A percentile compares a stretch with the other conserved stretches of the same genome.
Evolutionary conservation across 92 coral and sea anemone species (phyloP).

Genomic region (Hydrozoanthus gracilis): DNA sequence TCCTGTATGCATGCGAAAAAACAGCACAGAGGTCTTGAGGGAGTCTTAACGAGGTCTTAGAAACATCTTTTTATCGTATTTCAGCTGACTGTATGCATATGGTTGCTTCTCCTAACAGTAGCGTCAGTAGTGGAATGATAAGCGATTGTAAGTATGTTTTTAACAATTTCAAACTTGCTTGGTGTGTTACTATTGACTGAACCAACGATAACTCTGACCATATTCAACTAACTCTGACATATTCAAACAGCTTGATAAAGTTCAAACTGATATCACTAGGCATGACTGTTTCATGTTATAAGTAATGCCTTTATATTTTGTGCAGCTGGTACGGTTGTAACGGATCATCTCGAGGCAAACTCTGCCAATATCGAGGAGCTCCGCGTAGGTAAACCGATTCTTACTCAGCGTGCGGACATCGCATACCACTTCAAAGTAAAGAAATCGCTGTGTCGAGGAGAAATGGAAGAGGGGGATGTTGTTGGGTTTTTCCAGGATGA

Average conservation of each 20-base stretch:
- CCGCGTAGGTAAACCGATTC: slow-evolving; percentile 80
- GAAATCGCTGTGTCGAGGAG: slow-evolving; percentile 65
- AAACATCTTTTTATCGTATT: not conserved
- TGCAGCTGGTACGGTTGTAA: slow-evolving; percentile 56
- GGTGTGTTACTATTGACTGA: too few species aligned
- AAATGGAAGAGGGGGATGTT: slow-evolving; percentile 94
- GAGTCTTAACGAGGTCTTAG: not conserved
- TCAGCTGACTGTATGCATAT: slow-evolving; percentile 46
- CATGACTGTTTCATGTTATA: not conserved
- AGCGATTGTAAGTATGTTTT: slow-evolving; percentile 66
- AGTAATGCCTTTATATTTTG: not conserved
- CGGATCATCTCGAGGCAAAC: slow-evolving; percentile 88
- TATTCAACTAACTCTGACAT: too few species aligned
- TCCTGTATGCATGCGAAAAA: too few species aligned
- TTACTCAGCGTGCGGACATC: slow-evolving; percentile 91
- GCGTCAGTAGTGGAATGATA: slow-evolving; percentile 75
- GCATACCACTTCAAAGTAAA: slow-evolving; percentile 90
- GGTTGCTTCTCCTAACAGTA: slow-evolving; percentile 69
- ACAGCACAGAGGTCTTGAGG: too few species aligned
- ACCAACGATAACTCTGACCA: too few species aligned
- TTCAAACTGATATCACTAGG: not conserved
- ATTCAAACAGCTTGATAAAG: not conserved
- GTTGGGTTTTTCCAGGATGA: slow-evolving; percentile 88
- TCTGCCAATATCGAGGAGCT: slow-evolving; percentile 89
- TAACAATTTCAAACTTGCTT: not conserved